Conservation (phyloP, 2,113 vertebrate genomes). For the Oncorhynchus mykiss region DNA sequence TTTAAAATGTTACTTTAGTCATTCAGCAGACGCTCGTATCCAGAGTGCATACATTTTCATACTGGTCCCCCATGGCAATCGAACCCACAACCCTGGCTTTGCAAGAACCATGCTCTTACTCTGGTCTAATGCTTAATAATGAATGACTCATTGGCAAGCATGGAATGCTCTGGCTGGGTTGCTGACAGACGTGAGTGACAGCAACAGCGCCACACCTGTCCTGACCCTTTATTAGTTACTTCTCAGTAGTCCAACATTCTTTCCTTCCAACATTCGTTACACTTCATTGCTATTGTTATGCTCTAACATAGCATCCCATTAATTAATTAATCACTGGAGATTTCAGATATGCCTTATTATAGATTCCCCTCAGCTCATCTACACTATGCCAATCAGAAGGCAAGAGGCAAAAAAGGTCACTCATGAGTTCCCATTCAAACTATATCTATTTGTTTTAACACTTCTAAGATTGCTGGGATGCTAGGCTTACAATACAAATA, state of each 20-base stretch:
- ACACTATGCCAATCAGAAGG: not conserved
- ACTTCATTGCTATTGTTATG: not conserved
- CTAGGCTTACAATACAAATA: no score
- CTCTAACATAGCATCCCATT: not conserved
- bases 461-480: not conserved
- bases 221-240: constrained; percentile 36
- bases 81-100: no score
- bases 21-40: no score
- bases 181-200: constrained; percentile 26
- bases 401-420: not conserved
- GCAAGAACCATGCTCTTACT: no score
- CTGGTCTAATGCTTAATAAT: not conserved
- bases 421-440: not conserved
- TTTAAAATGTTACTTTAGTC: not conserved
- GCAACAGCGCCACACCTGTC: constrained; percentile 25
- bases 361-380: not conserved
- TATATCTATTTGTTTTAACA: not conserved
- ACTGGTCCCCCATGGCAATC: no score
- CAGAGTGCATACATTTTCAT: no score
- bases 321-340: constrained; percentile 35
- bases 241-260: constrained; percentile 12
- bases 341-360: not conserved
- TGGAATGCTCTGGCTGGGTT: not conserved
- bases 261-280: constrained; percentile 22
- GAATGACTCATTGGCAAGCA: not conserved